Evolutionary conservation across 2,113 vertebrate species (phyloP), one percentile per base, ranked within the genome.

Genomic region (Falcunculus frontatus): DNA sequence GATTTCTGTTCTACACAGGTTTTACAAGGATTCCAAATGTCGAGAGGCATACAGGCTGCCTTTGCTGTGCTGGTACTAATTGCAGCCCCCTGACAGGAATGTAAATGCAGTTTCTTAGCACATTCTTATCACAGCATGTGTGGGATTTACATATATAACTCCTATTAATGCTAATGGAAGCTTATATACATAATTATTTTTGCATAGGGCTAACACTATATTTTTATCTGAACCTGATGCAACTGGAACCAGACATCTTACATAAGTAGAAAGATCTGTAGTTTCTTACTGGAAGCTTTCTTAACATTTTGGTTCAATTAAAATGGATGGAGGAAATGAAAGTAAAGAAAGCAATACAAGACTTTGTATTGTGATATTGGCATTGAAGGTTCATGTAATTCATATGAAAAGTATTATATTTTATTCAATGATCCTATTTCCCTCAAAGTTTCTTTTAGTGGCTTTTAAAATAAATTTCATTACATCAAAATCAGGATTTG

Each of bases 81-180:
- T 95, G 92, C 92, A 93, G 76, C 63, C 90, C 83, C 82, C 77
- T 95, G 95, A 96, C 92, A 92, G 84, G 87, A 96, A 92, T 93
- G 93, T 82, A 96, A 95, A 96, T 95, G 91, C 55, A 67, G 78
- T 93, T 95, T 84, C 90, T 90, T 91, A 94, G 84, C 93, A 94
- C 87, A 76, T 94, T 88, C 79, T 88, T 85, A 95, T 94, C 93
- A 87, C 96, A 89, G 91, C 84, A 50, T 95, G 90, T 95, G 93
- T 94, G 95, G 93, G 91, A 96, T 96, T 96, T 96, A 88, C 91
- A 90, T 92, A 94, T 52, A 81, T 95, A 97, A 92, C 96, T 97
- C 89, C 87, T 90, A 94, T 95, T 95, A 96, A 97, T 96, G 91
- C 78, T 96, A 96, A 91, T 96, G 82, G 84, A 4, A 95, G 87